Evolutionary conservation across 1,140 invertebrate species (phyloP).

Genomic region (Epicauta chinensis): DNA sequence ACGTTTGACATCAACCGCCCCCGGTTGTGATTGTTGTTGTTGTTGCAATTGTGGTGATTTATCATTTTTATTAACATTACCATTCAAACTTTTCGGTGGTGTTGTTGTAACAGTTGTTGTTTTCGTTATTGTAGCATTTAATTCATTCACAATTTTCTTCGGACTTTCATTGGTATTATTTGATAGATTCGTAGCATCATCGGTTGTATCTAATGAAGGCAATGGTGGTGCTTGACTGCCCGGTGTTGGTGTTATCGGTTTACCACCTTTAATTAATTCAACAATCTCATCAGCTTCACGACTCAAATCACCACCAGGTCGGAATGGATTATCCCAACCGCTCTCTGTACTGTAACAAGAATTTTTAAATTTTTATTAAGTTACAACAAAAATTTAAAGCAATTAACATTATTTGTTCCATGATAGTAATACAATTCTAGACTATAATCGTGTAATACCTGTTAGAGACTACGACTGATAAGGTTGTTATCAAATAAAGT

Average conservation of each 20-base stretch:
- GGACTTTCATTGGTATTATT: conserved; percentile 26
- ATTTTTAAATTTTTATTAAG: no score
- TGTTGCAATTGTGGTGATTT: conserved; percentile 35
- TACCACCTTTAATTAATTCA: conserved; percentile 84
- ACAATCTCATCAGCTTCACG: conserved; percentile 95
- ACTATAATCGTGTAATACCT: no score
- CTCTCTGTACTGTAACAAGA: conserved; percentile 75
- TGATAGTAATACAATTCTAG: no score
- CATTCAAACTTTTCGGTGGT: conserved; percentile 30
- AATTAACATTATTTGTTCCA: no score
- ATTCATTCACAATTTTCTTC: conserved; percentile 27
- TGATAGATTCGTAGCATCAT: conserved; percentile 20
- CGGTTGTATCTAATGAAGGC: conserved; percentile 27
- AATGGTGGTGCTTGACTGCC: conserved; percentile 29
- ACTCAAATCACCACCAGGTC: conserved; percentile 89
- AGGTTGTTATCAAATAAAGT: no score
- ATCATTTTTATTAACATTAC: conserved; percentile 29
- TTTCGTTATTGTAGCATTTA: conserved; percentile 20
- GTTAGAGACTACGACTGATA: no score
- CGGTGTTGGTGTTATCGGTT: conserved; percentile 68
- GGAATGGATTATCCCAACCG: conserved; percentile 95
- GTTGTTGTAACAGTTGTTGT: conserved; percentile 4
- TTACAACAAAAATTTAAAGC: no score
- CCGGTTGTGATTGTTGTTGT: conserved; percentile 41
- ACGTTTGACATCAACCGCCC: conserved; percentile 67